phyloP scores from a whole-genome alignment of 1,140 invertebrate species.

The Sitobion miscanthi region DNA sequence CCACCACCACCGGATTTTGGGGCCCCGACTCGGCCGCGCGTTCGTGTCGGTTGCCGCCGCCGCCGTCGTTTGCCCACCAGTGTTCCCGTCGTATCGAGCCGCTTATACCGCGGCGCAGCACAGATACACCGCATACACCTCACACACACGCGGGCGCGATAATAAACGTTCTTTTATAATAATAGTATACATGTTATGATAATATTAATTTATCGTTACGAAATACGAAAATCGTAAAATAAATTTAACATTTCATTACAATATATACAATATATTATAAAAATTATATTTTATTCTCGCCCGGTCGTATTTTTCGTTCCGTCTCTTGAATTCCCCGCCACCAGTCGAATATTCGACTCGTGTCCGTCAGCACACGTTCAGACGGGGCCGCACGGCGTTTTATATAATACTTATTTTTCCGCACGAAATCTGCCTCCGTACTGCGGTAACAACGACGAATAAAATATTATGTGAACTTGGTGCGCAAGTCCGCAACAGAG shows the following conservation, averaged over 20 bases:
- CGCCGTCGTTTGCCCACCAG: slow-evolving; percentile 42
- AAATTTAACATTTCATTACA: background rate
- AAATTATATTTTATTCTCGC: background rate
- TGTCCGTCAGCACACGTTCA: background rate
- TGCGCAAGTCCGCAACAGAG: background rate
- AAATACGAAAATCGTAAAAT: background rate
- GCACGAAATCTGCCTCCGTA: background rate
- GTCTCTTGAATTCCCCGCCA: background rate
- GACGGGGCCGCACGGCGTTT: background rate
- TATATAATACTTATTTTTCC: background rate
- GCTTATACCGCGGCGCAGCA: slow-evolving; percentile 46
- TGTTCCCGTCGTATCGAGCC: slow-evolving; percentile 53
- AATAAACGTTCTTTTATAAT: slow-evolving; percentile 37
- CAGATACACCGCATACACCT: slow-evolving; percentile 2
- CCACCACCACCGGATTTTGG: slow-evolving; percentile 37
- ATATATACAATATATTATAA: background rate
- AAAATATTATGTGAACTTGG: slow-evolving; percentile 24
- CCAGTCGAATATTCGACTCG: background rate
- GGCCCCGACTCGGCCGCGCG: slow-evolving; percentile 45
- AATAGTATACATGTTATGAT: background rate
- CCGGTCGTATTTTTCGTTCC: background rate
- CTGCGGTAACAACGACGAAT: background rate
- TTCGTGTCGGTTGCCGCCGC: slow-evolving; percentile 44
- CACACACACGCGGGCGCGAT: background rate
- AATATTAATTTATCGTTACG: background rate